Percentiles rank a stretch among this genome's conserved stretches.
These are phyloP conservation scores for Zygothrica quintamaculata DNA, from an alignment of 2,888 invertebrate genomes.

Conservation along the genomic window DNA sequence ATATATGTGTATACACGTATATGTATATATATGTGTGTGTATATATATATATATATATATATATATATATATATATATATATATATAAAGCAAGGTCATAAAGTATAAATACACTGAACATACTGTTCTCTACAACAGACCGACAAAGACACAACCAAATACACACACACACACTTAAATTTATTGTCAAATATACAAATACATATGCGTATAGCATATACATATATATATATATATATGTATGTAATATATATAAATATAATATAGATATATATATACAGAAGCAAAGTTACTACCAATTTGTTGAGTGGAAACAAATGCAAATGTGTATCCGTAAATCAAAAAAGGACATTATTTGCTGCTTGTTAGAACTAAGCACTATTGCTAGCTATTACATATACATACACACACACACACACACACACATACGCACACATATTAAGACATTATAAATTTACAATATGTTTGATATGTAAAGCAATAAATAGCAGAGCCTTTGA, in stretches of 20 bases:
- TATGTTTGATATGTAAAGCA: not conserved
- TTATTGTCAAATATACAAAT: too few species aligned
- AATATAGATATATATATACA: too few species aligned
- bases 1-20: too few species aligned
- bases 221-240: conserved; percentile 31
- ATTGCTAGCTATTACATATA: conserved; percentile 55
- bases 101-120: conserved; percentile 76
- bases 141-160: conserved; percentile 45
- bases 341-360: conserved; percentile 77
- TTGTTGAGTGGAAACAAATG: conserved; percentile 74
- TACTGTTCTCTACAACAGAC: conserved; percentile 74
- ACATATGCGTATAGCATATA: too few species aligned
- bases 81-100: conserved; percentile 72
- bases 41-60: conserved; percentile 1
- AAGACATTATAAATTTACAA: not conserved
- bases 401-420: conserved; percentile 2
- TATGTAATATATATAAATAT: conserved; percentile 5
- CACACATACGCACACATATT: too few species aligned
- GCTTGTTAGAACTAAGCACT: conserved; percentile 71
- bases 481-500: too few species aligned
- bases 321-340: conserved; percentile 78
- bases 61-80: conserved; percentile 29
- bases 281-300: conserved; percentile 76
- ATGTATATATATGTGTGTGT: too few species aligned
- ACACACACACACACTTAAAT: conserved; percentile 26